Evolutionary conservation across 2,888 invertebrate genomes (phyloP), one percentile per base, ranked within the genome.

Genomic region (Phorcus lineatus): DNA sequence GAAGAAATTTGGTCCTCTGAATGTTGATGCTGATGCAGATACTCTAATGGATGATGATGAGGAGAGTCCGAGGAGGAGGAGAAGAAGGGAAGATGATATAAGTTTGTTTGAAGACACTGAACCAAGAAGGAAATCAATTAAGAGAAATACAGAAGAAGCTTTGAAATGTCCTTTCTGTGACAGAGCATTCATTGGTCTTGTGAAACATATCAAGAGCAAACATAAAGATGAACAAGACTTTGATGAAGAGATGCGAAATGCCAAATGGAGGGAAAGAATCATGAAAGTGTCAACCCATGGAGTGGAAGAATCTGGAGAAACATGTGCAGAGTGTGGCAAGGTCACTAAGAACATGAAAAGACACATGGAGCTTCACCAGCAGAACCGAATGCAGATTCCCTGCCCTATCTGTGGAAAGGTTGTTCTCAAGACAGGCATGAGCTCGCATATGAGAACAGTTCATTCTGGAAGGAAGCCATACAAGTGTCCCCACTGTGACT

Each of bases 401-500:
- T 91, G 91, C 79, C 91, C 91, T 17, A 91, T 91, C 75, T 91
- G 91, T 86, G 89, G 90, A 19, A 91, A 91, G 85, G 85, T 87
- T 19, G 91, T 91, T 57, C 86, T 91, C 47, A 90, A 90, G 83
- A 91, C 91, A 47, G 91, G 91, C 28, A 90, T 91, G 89, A 91
- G 91, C 80, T 91, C 91, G 40, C 91, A 91, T 82, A 91, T 91
- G 90, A 85, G 91, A 57, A 91, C 91, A 17, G 91, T 91, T 4
- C 91, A 91, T 82, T 91, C 91, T 79, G 91, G 91, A n/a, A 86
- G 91, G 16, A 87, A 90, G 70, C 91, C 91, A 52, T 91, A 91
- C 86, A 91, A 91, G 80, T 91, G 91, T 82, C 91, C 91, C 16
- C 91, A 91, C 82, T 91, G 91, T 84, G 91, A 91, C 81, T 91